phyloP scores from a whole-genome alignment of 2,888 invertebrate species.

The Philopedon plagiatum region DNA sequence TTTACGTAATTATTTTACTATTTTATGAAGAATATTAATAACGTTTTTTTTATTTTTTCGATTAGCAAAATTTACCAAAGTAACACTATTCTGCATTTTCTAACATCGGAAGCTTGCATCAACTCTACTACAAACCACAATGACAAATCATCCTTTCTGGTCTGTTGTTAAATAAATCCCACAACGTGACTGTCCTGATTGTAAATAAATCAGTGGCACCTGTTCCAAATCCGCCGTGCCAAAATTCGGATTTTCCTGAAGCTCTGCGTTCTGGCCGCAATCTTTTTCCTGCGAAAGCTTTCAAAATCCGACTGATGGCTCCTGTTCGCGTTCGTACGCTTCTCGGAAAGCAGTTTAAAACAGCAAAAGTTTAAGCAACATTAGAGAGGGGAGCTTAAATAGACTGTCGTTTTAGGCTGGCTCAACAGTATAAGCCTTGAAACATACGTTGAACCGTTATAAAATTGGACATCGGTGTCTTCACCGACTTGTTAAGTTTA shows the following conservation, averaged over 20 bases:
- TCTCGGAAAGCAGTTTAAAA: constrained; percentile 53
- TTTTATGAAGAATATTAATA: too few relatives aligned
- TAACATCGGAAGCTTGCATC: neutral
- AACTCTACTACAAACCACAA: neutral
- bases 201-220: constrained; percentile 32
- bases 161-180: neutral
- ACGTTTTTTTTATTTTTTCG: too few relatives aligned
- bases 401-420: constrained; percentile 52
- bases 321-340: constrained; percentile 40
- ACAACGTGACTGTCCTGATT: constrained; percentile 4
- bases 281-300: constrained; percentile 38
- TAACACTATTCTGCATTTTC: too few relatives aligned
- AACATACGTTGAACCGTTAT: constrained; percentile 41
- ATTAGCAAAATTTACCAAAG: too few relatives aligned
- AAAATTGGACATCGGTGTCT: constrained; percentile 23
- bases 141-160: constrained; percentile 1
- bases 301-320: constrained; percentile 24
- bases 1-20: too few relatives aligned
- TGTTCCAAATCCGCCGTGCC: constrained; percentile 36
- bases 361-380: constrained; percentile 54
- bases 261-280: constrained; percentile 1
- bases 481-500: constrained; percentile 24
- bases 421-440: constrained; percentile 52
- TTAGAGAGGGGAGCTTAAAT: constrained; percentile 59
- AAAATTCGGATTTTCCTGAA: constrained; percentile 37